These are phyloP conservation scores for Liposcelis brunnea DNA, from an alignment of 2,888 invertebrate species.

Conservation along the genomic window DNA sequence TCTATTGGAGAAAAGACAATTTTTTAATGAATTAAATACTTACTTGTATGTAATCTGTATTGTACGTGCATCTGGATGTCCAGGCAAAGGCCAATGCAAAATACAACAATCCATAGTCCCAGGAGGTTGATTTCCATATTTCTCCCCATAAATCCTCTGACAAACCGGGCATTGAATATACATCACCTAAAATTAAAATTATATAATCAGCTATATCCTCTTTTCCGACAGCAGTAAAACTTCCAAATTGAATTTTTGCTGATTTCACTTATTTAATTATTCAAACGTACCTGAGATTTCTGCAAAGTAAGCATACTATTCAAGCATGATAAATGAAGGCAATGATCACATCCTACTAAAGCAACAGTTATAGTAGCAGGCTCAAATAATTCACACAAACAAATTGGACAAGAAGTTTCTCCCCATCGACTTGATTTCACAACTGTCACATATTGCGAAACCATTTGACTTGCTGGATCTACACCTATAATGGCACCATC, in stretches of 20 bases:
- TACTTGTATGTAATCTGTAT: slow-evolving; percentile 72
- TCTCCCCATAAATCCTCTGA: slow-evolving; percentile 64
- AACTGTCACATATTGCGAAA: slow-evolving; percentile 50
- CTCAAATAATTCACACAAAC: slow-evolving; percentile 34
- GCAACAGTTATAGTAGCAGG: slow-evolving; percentile 35
- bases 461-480: slow-evolving; percentile 40
- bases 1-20: slow-evolving; percentile 6
- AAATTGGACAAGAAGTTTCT: slow-evolving; percentile 43
- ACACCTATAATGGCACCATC: slow-evolving; percentile 25
- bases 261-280: slow-evolving; percentile 8
- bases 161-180: slow-evolving; percentile 78
- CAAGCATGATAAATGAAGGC: slow-evolving; percentile 64
- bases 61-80: slow-evolving; percentile 47
- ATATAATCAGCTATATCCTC: slow-evolving; percentile 1
- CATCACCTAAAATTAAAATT: slow-evolving; percentile 31
- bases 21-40: slow-evolving; percentile 21
- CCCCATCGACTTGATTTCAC: slow-evolving; percentile 42
- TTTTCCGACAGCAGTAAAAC: too few relatives aligned
- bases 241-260: slow-evolving; percentile 1
- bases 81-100: slow-evolving; percentile 40
- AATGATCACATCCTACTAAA: slow-evolving; percentile 56
- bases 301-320: slow-evolving; percentile 40
- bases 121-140: slow-evolving; percentile 56
- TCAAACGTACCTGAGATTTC: neutral
- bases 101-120: slow-evolving; percentile 59